Conservation (phyloP, 2,888 invertebrate species). For the Spilarctia lutea region DNA sequence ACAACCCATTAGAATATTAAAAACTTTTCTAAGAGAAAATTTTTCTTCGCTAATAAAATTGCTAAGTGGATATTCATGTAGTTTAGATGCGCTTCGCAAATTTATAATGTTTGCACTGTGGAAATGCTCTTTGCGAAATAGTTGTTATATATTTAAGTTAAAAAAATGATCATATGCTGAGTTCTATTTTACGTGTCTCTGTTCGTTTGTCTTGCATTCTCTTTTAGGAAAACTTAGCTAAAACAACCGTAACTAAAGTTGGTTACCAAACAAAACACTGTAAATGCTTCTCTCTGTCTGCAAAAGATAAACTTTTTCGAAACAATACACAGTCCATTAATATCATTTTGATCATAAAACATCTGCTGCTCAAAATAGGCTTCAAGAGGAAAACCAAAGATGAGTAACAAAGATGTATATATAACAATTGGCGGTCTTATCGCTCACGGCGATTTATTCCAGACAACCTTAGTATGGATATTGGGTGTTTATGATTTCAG, state of each 20-base stretch:
- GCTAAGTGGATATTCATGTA: conserved; percentile 38
- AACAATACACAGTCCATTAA: no score
- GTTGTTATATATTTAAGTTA: conserved; percentile 37
- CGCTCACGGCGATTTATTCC: no score
- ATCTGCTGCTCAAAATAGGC: no score
- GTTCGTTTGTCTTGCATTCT: background rate
- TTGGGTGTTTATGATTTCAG: no score
- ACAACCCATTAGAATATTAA: conserved; percentile 10
- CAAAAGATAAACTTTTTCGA: no score
- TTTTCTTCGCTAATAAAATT: conserved; percentile 29
- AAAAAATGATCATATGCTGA: background rate
- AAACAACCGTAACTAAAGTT: background rate
- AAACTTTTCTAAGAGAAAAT: conserved; percentile 16
- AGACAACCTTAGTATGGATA: no score
- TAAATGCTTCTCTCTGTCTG: background rate
- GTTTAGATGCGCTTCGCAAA: conserved; percentile 31
- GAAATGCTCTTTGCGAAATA: conserved; percentile 31
- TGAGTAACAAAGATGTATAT: no score
- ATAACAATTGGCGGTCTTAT: no score
- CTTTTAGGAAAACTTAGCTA: background rate
- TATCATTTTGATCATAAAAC: no score
- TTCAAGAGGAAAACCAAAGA: no score
- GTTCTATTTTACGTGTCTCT: background rate
- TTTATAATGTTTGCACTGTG: conserved; percentile 29
- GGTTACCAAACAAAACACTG: background rate